A percentile compares a stretch with the other conserved stretches of the same genome.
Evolutionary conservation across 2,888 invertebrate genomes (phyloP).

Genomic region (Vandiemenella viatica): DNA sequence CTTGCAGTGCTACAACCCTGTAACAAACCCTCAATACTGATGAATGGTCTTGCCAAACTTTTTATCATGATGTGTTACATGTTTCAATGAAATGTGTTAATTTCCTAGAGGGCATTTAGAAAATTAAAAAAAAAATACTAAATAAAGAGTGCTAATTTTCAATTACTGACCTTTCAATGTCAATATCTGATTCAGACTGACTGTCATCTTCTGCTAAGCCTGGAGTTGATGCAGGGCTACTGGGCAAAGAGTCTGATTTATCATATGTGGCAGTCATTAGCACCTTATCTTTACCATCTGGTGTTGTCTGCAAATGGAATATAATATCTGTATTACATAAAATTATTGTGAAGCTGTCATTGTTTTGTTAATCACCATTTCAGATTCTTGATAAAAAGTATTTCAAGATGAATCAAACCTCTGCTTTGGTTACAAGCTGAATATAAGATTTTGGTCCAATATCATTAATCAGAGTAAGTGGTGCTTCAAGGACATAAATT

Average conservation of each 20-base stretch:
- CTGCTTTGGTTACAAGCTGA: slow-evolving; percentile 21
- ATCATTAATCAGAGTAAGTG: slow-evolving; percentile 42
- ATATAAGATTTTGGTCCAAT: slow-evolving; percentile 32
- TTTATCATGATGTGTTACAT: too few species aligned
- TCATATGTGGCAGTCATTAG: slow-evolving; percentile 43
- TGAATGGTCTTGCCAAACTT: too few species aligned
- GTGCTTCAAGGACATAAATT: slow-evolving; percentile 26
- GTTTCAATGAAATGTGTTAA: too few species aligned
- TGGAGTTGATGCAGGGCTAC: slow-evolving; percentile 35
- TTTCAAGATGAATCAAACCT: slow-evolving; percentile 12
- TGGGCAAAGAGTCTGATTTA: slow-evolving; percentile 43
- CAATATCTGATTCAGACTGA: slow-evolving; percentile 21
- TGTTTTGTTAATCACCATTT: not conserved
- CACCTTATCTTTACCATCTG: slow-evolving; percentile 25
- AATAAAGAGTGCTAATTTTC: too few species aligned
- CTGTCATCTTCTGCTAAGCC: slow-evolving; percentile 21
- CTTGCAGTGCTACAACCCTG: too few species aligned
- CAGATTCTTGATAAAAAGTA: not conserved
- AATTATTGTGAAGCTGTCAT: slow-evolving; percentile 16
- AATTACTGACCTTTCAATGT: slow-evolving; percentile 24
- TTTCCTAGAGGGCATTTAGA: too few species aligned
- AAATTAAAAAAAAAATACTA: too few species aligned
- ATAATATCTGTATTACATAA: not conserved
- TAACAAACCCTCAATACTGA: too few species aligned
- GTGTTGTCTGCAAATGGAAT: slow-evolving; percentile 18